phyloP scores from a whole-genome alignment of 2,113 vertebrate species.

The Enhydra lutris region DNA sequence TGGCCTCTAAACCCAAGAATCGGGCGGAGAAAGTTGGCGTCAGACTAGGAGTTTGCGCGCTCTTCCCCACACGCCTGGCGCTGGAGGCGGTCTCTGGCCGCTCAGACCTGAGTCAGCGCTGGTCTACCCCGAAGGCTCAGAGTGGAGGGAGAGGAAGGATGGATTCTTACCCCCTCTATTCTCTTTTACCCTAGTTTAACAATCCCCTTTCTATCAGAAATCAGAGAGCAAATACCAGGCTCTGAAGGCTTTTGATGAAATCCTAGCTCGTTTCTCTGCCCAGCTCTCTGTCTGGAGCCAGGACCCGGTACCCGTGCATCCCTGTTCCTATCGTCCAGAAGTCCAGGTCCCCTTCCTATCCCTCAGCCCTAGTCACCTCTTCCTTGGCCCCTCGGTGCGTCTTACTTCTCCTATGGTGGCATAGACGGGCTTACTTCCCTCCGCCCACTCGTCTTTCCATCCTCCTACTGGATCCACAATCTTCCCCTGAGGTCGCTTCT shows the following conservation, averaged over 20 bases:
- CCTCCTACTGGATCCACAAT: background rate
- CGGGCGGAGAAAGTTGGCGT: background rate
- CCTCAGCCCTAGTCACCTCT: background rate
- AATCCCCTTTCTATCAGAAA: background rate
- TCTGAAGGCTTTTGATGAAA: background rate
- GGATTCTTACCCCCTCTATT: background rate
- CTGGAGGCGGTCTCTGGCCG: background rate
- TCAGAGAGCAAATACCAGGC: background rate
- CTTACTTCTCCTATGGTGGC: background rate
- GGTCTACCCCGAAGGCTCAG: background rate
- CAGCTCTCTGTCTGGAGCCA: background rate
- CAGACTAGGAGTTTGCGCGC: background rate
- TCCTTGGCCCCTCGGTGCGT: background rate
- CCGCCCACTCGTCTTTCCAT: background rate
- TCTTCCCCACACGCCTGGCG: rapidly evolving
- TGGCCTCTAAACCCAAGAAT: background rate
- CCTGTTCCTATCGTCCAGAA: background rate
- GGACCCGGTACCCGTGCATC: background rate
- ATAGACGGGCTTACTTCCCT: background rate
- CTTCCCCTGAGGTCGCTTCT: background rate
- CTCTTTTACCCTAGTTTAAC: background rate
- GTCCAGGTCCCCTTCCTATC: background rate
- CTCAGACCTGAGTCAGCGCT: background rate
- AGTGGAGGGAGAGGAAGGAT: background rate
- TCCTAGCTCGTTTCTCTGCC: background rate